These are phyloP conservation scores for Perizoma flavofasciatum DNA, from an alignment of 2,888 invertebrate species.

Conservation along the genomic window DNA sequence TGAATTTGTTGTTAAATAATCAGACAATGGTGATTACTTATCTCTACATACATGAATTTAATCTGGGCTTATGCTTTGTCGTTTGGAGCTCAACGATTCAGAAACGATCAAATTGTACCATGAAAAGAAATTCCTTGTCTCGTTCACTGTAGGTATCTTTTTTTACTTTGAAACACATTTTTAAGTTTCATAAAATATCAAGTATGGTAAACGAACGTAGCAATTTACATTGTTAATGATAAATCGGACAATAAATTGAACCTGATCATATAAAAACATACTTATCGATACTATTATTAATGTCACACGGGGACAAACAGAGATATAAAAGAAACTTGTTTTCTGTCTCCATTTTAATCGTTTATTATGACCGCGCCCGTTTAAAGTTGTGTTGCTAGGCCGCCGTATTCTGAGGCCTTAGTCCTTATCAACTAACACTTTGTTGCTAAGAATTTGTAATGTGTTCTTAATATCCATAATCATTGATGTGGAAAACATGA, in stretches of 20 bases:
- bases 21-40: too few relatives aligned
- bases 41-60: too few relatives aligned
- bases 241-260: slow-evolving; percentile 41
- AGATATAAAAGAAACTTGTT: slow-evolving; percentile 50
- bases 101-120: too few relatives aligned
- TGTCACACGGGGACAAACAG: slow-evolving; percentile 50
- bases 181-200: not conserved
- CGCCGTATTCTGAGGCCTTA: slow-evolving; percentile 7
- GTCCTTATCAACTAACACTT: slow-evolving; percentile 6
- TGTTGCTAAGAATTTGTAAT: slow-evolving; percentile 11
- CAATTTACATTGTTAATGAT: slow-evolving; percentile 29
- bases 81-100: too few relatives aligned
- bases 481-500: not conserved
- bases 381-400: slow-evolving; percentile 18
- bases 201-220: not conserved
- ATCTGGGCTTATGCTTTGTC: too few relatives aligned
- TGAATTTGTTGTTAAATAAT: too few relatives aligned
- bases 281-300: slow-evolving; percentile 43
- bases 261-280: slow-evolving; percentile 40
- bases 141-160: too few relatives aligned
- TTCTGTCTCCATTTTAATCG: slow-evolving; percentile 44
- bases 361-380: slow-evolving; percentile 36
- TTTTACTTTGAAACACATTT: not conserved
- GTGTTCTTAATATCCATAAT: not conserved
- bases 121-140: too few relatives aligned